Evolutionary conservation across 2,888 invertebrate species (phyloP).

Genomic region (Acleris cristana): DNA sequence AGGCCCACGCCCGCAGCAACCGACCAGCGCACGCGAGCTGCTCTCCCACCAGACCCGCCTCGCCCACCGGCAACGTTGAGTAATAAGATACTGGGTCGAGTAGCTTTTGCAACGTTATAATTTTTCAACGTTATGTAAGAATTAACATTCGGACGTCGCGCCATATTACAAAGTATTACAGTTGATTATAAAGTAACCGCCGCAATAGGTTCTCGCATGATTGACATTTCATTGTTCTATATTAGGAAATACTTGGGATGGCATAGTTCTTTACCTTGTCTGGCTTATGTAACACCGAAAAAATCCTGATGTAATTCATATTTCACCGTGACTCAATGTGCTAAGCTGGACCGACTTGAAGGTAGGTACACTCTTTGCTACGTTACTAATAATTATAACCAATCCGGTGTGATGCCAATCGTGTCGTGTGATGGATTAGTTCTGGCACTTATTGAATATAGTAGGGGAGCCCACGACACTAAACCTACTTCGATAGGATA

Average conservation of each 20-base stretch:
- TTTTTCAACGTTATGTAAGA: constrained; percentile 48
- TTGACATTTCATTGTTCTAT: constrained; percentile 25
- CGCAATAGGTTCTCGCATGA: constrained; percentile 13
- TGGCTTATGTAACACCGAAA: background rate
- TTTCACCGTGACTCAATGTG: background rate
- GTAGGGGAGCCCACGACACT: too few relatives aligned
- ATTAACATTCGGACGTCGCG: constrained; percentile 34
- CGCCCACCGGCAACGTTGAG: constrained; percentile 44
- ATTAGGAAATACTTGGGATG: constrained; percentile 24
- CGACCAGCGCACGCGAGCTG: constrained; percentile 27
- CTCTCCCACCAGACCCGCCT: constrained; percentile 40
- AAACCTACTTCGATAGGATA: too few relatives aligned
- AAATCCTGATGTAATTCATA: background rate
- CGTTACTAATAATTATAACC: too few relatives aligned
- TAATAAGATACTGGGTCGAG: constrained; percentile 43
- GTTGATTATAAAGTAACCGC: constrained; percentile 22
- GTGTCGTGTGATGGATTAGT: too few relatives aligned
- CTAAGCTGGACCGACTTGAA: too few relatives aligned
- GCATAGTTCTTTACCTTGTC: constrained; percentile 2
- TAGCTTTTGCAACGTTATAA: constrained; percentile 54
- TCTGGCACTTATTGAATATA: too few relatives aligned
- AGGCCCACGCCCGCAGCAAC: background rate
- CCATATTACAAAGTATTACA: constrained; percentile 33
- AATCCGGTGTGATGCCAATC: too few relatives aligned
- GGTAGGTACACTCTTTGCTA: too few relatives aligned